Base-by-base conservation (phyloP, 2,888 invertebrate genomes). In the Sphaerolaimus hirsutus region DNA sequence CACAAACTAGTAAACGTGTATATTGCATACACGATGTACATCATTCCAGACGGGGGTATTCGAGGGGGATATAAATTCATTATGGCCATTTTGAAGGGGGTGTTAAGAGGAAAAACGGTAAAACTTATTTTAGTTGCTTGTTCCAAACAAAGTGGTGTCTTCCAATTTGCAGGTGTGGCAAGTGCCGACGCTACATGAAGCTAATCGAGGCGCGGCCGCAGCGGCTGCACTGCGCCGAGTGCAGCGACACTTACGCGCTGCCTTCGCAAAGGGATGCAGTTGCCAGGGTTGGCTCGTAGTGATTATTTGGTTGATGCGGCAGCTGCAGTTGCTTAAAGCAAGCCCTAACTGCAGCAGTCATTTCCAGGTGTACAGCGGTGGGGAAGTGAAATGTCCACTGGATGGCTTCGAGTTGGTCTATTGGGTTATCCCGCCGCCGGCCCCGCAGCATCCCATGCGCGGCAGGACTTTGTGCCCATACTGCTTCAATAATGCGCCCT, bases 401-500 rank as follows among this genome's bases (percentile, higher is more conserved):
- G 97, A 97, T 62, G 91, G 91, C 64, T 97, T 93, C 65, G 93
- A 97, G 62, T 70, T 97, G 53, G 72, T 93, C 19, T 79, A 81
- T 37, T 93, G 82, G 78, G 83, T 22, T 2, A 27, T 29, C 19
- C 14, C 25, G 12, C 29, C 43, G 21, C 17, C n/a, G 14, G 43
- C 29, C 21, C 2, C 3, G 21, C 45, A 42, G 43, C 23, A 50
- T 10, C 40, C 44, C 27, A 55, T 60, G 22, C 57, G 67, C 68
- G 86, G 86, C 63, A 91, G 77, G 66, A 79, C 84, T 1, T 78
- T 97, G 51, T 99, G 97, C 62, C 97, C 97, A 0, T 91, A 91
- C 67, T 99, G 97, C 66, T 93, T 80, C 66, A 93, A 89, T 63
- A 79, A 93, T 68, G 86, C 93, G n/a, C 97, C 97, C 0, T 72